Conservation (phyloP, 2,113 vertebrate genomes). For the Chaetops frenatus region DNA sequence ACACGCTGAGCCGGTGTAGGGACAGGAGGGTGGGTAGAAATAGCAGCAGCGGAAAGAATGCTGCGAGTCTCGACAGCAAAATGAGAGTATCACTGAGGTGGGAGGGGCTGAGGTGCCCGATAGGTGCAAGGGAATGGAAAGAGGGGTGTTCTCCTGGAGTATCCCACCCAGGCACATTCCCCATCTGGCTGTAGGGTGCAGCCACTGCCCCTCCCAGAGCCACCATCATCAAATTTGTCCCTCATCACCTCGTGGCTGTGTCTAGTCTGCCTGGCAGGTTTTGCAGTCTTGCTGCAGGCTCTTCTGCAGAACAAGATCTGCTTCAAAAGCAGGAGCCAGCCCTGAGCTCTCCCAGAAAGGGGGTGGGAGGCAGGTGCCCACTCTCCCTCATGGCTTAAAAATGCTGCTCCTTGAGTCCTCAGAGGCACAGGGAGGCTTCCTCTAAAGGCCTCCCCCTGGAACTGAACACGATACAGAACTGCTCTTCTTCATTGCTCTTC, state of each 20-base stretch:
- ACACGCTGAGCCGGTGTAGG: background rate
- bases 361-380: background rate
- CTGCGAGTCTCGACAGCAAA: background rate
- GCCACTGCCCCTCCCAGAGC: background rate
- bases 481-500: background rate
- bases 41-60: background rate
- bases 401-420: background rate
- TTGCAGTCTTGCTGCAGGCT: background rate
- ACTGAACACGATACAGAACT: background rate
- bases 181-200: accelerated
- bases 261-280: accelerated
- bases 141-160: accelerated
- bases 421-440: background rate
- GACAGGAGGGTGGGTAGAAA: background rate
- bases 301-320: background rate
- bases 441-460: background rate
- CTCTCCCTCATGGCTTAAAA: background rate
- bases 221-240: background rate
- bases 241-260: accelerated
- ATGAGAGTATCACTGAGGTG: background rate
- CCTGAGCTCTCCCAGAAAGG: background rate
- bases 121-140: background rate
- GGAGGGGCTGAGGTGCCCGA: background rate
- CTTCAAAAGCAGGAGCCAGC: background rate
- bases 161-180: accelerated